phyloP scores from a whole-genome alignment of 2,113 vertebrate species.

The Hippoglossus stenolepis region DNA sequence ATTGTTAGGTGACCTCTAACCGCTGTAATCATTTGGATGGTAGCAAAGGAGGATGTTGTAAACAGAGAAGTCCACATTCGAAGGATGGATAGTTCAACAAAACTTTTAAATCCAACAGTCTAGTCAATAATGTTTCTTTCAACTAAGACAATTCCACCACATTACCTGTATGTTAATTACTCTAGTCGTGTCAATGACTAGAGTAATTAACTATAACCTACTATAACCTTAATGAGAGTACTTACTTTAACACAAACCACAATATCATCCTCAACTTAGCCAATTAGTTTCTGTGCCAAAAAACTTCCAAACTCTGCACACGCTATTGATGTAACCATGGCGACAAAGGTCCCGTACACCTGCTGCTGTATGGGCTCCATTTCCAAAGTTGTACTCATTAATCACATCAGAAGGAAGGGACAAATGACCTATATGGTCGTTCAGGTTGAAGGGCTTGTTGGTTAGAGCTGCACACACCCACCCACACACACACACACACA shows the following conservation, averaged over 20 bases:
- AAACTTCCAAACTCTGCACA: background rate
- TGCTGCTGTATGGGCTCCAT: background rate
- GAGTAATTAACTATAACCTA: too few relatives aligned
- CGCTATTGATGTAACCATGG: background rate
- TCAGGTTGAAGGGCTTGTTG: background rate
- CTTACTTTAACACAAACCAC: background rate
- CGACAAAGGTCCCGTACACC: background rate
- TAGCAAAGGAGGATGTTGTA: background rate
- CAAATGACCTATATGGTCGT: background rate
- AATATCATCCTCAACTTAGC: background rate
- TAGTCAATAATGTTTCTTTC: background rate
- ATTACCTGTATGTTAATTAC: background rate
- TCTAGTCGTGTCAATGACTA: background rate
- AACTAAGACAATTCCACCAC: too few relatives aligned
- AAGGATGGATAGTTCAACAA: too few relatives aligned
- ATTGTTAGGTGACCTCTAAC: background rate
- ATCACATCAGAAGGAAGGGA: background rate
- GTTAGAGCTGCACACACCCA: slow-evolving; percentile 13
- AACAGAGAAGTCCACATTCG: background rate
- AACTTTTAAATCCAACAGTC: background rate
- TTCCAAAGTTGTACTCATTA: background rate
- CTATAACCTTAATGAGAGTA: background rate
- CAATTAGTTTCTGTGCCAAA: background rate
- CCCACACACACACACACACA: slow-evolving; percentile 13
- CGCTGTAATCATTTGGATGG: background rate